A percentile compares a stretch with the other conserved stretches of the same genome.
These are phyloP conservation scores for Drosophila monieri DNA, from an alignment of 2,888 invertebrate species.

Conservation along the genomic window DNA sequence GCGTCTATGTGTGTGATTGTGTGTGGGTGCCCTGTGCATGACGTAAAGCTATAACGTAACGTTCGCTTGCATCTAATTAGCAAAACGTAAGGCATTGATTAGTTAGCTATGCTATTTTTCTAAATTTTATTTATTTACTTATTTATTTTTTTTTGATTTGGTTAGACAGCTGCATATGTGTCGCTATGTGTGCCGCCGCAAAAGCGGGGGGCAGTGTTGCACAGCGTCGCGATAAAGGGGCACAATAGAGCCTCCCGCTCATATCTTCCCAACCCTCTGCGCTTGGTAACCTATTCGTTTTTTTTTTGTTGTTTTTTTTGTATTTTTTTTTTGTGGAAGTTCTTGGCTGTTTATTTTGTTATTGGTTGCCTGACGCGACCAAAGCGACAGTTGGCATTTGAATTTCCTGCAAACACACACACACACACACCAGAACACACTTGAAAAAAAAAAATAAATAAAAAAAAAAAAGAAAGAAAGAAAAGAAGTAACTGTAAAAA, in stretches of 20 bases:
- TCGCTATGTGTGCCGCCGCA: constrained; percentile 71
- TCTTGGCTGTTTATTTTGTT: constrained; percentile 50
- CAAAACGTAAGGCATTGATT: constrained; percentile 71
- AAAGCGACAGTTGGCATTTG: constrained; percentile 69
- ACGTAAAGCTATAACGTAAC: constrained; percentile 62
- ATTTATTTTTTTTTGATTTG: constrained; percentile 50
- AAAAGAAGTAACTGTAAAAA: background rate
- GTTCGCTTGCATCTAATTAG: constrained; percentile 57
- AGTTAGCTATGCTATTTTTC: constrained; percentile 37
- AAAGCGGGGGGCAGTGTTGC: constrained; percentile 62
- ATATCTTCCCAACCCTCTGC: background rate
- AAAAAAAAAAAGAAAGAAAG: constrained; percentile 2
- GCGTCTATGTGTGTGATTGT: constrained; percentile 21
- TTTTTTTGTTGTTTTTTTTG: constrained; percentile 41
- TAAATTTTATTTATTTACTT: constrained; percentile 8
- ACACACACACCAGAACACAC: constrained; percentile 9
- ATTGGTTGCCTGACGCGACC: constrained; percentile 61
- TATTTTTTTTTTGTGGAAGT: constrained; percentile 36
- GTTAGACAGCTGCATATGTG: constrained; percentile 53
- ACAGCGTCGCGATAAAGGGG: constrained; percentile 62
- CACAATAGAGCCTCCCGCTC: constrained; percentile 29
- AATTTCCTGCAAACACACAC: constrained; percentile 50
- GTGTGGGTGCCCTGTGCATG: constrained; percentile 57
- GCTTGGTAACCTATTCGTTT: constrained; percentile 18
- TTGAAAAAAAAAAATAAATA: constrained; percentile 17